phyloP scores from a whole-genome alignment of 2,797 vertebrate genomes.

The Kryptolebias ocellatus region DNA sequence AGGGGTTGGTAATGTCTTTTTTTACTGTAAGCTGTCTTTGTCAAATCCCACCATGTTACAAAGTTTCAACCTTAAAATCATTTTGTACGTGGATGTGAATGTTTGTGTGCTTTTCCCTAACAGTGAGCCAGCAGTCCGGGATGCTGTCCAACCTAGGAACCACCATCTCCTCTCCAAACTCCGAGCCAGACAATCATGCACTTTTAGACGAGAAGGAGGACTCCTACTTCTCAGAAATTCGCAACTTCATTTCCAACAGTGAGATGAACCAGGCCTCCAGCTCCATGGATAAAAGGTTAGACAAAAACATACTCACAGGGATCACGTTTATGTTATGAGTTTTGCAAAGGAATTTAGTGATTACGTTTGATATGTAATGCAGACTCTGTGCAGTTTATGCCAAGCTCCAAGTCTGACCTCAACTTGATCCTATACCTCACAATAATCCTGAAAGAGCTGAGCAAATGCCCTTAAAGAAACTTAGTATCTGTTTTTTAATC shows the following conservation, averaged over 20 bases:
- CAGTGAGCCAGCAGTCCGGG: slow-evolving; percentile 94
- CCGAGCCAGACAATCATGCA: slow-evolving; percentile 98
- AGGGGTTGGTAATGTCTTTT: not conserved
- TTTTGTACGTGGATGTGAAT: slow-evolving; percentile 29
- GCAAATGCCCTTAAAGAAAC: not conserved
- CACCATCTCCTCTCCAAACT: slow-evolving; percentile 94
- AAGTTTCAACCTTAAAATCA: not conserved
- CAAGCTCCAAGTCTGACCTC: not conserved
- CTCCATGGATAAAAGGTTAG: slow-evolving; percentile 92
- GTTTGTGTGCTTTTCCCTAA: slow-evolving; percentile 47
- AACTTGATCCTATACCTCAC: not conserved
- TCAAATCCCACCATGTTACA: not conserved
- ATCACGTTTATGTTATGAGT: slow-evolving; percentile 23
- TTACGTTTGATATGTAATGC: slow-evolving; percentile 31
- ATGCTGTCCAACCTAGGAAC: slow-evolving; percentile 95
- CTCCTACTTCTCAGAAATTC: slow-evolving; percentile 98
- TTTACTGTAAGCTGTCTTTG: slow-evolving; percentile 8
- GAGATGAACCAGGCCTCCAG: slow-evolving; percentile 92
- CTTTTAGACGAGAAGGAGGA: slow-evolving; percentile 99
- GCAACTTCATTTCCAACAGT: slow-evolving; percentile 98
- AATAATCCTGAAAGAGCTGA: slow-evolving; percentile 10
- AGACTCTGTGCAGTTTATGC: slow-evolving; percentile 14
- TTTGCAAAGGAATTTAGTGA: slow-evolving; percentile 28
- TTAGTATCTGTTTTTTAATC: slow-evolving; percentile 3
- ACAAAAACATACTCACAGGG: slow-evolving; percentile 25